Evolutionary conservation across 2,888 invertebrate species (phyloP).

Genomic region (Pheosia tremula): DNA sequence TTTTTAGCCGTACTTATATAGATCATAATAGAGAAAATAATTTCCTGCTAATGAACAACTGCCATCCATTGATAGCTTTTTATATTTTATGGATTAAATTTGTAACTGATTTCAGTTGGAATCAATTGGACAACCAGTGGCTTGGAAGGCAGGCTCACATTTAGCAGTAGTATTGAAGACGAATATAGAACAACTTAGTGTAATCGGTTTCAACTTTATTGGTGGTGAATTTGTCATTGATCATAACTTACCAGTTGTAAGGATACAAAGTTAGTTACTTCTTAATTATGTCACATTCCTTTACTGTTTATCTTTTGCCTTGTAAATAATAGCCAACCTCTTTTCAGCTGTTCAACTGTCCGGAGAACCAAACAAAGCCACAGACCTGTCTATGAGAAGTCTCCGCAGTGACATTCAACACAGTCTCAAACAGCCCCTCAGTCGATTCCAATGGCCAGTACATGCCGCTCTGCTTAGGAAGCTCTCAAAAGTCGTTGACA

Average conservation of each 20-base stretch:
- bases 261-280: constrained; percentile 89
- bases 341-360: constrained; percentile 69
- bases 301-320: neutral
- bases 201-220: constrained; percentile 89
- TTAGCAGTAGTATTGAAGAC: constrained; percentile 91
- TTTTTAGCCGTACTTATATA: neutral
- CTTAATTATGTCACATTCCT: neutral
- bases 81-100: no score
- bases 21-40: neutral
- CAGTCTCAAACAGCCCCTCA: constrained; percentile 55
- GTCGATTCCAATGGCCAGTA: constrained; percentile 69
- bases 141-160: constrained; percentile 91
- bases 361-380: constrained; percentile 76
- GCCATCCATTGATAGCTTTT: neutral
- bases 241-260: constrained; percentile 89
- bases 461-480: constrained; percentile 74
- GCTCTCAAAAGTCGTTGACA: constrained; percentile 75
- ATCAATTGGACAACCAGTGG: constrained; percentile 90
- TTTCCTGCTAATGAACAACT: no score
- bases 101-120: constrained; percentile 85
- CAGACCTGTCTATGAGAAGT: constrained; percentile 76
- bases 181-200: constrained; percentile 89
- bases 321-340: neutral
- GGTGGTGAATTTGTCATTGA: constrained; percentile 90
- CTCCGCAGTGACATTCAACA: constrained; percentile 72